Conservation (phyloP, 2,888 invertebrate genomes). For the Autographa pulchrina region DNA sequence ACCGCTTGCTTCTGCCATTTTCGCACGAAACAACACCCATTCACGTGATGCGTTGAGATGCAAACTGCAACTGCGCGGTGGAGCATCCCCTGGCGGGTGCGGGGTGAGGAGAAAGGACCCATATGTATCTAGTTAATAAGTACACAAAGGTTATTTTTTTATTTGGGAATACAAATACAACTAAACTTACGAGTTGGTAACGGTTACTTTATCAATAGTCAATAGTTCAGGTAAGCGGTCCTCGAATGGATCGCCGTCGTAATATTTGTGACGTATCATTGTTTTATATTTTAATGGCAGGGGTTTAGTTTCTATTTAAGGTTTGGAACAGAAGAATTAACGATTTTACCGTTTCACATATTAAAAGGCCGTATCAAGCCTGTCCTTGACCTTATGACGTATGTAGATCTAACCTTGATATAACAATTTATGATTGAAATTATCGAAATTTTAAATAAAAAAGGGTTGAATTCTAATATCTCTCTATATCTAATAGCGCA, state of each 20-base stretch:
- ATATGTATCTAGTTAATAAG: neutral
- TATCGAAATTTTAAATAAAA: too few species aligned
- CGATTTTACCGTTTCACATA: too few species aligned
- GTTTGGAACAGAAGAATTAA: too few species aligned
- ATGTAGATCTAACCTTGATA: too few species aligned
- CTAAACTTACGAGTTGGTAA: neutral
- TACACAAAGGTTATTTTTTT: neutral
- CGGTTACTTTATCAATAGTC: neutral
- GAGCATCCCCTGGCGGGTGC: neutral
- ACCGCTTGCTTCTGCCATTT: neutral
- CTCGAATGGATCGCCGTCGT: neutral
- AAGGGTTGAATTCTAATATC: too few species aligned
- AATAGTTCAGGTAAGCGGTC: neutral
- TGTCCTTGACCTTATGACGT: too few species aligned
- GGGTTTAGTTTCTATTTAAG: neutral
- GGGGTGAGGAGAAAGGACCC: too few species aligned
- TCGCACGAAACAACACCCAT: neutral
- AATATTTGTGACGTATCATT: neutral
- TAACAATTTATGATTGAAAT: too few species aligned
- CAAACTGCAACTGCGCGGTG: constrained; percentile 44
- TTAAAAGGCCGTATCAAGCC: too few species aligned
- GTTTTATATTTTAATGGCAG: neutral
- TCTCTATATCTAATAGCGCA: too few species aligned
- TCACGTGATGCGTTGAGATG: constrained; percentile 3
- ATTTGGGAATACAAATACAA: neutral